Base-by-base conservation (phyloP, 2,113 vertebrate species). In the Hystrix cristata region DNA sequence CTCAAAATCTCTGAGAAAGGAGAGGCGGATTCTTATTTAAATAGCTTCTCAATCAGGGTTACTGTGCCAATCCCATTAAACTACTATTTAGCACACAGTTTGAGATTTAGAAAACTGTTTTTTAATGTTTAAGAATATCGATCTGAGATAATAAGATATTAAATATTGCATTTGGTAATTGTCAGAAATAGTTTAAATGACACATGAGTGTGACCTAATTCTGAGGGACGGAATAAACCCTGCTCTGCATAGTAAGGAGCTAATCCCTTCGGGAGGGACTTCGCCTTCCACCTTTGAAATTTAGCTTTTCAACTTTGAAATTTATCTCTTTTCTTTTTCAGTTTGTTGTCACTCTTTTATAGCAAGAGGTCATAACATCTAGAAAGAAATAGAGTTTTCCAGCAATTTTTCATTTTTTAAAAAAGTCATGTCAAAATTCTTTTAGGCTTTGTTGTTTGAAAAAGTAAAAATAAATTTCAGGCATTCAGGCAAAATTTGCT, bases 81-180 rank as follows among this genome's bases (percentile, higher is more conserved):
- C 57, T 69, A 53, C 4, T 7, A 5, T 7, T 19, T 25, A 90
- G 48, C 34, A n/a, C 46, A 69, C 43, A 25, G 11, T 48, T 65
- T 90, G 72, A 91, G 3, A 64, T 78, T 62, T 55, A 67, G 34
- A 89, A 92, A 90, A 55, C 7, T 64, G 38, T 74, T 84, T 55
- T 91, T 87, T 57, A 21, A 76, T 43, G 19, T 43, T 87, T 72
- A 88, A 62, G n/a, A 84, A 43, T 84, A n/a, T 15, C 57, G 81
- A 78, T 48, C 5, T 67, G 13, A 86, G 53, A 60, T 38, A 90
- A 48, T 62, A 65, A 29, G 90, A 48, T 62, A n/a, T 21, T 71
- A 87, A 82, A 53, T 80, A 14, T 67, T 78, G 74, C 11, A 76
- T 87, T 94, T 76, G 27, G 72, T 94, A 80, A 92, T 53, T 94